Base-by-base conservation (phyloP, 2,797 vertebrate species). In the Takifugu rubripes region DNA sequence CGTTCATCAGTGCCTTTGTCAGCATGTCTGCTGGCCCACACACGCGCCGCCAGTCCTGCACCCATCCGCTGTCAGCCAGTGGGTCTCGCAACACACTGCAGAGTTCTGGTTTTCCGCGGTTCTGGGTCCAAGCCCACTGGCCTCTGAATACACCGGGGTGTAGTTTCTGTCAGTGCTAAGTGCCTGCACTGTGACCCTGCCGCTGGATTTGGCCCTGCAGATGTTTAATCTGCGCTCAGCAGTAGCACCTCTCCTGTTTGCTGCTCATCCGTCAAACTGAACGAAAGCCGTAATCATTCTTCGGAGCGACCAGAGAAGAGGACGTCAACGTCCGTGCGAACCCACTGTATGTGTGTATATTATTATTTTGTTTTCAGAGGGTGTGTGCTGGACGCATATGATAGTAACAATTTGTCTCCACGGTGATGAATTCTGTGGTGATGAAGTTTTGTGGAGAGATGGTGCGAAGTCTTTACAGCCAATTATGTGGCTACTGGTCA, bases 401-500 rank as follows among this genome's bases (percentile, higher is more conserved):
- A 72, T 46, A 5, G 26, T 50, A 45, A 40, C 27, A 14, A 21
- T 40, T 47, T 59, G 56, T 62, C 17, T 56, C 36, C 64, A 58
- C 31, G 50, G 49, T 62, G 69, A 70, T 42, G 56, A 25, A 69
- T 17, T 54, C n/a, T 56, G 44, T 21, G 61, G 62, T 67, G 77
- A 65, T 24, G 66, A 73, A 52, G 50, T 72, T 74, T 62, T 47
- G 33, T 14, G 21, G 45, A 21, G 64, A 74, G 68, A 84, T 71
- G 66, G 72, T 56, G 64, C 92, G 90, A 93, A 90, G 91, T 92
- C 75, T 83, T 70, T 67, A 58, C 59, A 82, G 74, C 31, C 64
- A 74, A 72, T 82, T 74, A 74, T 86, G 85, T 82, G 81, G 79
- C 83, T 74, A 61, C 65, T 80, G 82, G 83, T 89, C 85, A 82